phyloP scores from a whole-genome alignment of 2,113 vertebrate genomes.

The Grus americana region DNA sequence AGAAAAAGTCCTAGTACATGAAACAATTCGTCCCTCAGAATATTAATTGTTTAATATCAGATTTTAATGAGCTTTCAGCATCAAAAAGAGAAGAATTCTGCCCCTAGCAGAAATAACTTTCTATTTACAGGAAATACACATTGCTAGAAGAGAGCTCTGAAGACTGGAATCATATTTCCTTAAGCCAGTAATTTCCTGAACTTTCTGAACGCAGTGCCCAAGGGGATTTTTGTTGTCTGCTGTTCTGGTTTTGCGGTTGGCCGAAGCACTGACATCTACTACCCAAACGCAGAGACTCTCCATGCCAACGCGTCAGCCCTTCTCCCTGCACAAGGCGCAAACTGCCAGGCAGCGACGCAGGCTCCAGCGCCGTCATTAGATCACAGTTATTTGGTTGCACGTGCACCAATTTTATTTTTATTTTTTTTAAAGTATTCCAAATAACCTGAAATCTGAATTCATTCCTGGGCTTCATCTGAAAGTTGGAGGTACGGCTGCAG shows the following conservation, averaged over 20 bases:
- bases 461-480: not conserved
- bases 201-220: not conserved
- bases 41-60: conserved; percentile 13
- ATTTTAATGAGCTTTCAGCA: conserved; percentile 15
- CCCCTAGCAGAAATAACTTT: not conserved
- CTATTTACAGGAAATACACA: not conserved
- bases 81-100: not conserved
- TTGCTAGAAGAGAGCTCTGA: not conserved
- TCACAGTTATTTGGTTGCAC: fast-evolving
- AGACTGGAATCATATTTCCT: not conserved
- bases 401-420: fast-evolving
- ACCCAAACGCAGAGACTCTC: not conserved
- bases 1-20: not conserved
- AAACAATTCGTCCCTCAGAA: not conserved
- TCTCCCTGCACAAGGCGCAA: not conserved
- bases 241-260: not conserved
- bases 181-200: not conserved
- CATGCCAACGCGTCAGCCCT: fast-evolving
- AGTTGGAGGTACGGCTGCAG: not conserved
- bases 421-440: not conserved
- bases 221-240: not conserved
- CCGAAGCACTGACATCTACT: not conserved
- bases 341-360: not conserved
- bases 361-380: not conserved
- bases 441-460: not conserved